A percentile compares a stretch with the other conserved stretches of the same genome.
Conservation (phyloP, 2,113 vertebrate species). For the Mobula hypostoma region DNA sequence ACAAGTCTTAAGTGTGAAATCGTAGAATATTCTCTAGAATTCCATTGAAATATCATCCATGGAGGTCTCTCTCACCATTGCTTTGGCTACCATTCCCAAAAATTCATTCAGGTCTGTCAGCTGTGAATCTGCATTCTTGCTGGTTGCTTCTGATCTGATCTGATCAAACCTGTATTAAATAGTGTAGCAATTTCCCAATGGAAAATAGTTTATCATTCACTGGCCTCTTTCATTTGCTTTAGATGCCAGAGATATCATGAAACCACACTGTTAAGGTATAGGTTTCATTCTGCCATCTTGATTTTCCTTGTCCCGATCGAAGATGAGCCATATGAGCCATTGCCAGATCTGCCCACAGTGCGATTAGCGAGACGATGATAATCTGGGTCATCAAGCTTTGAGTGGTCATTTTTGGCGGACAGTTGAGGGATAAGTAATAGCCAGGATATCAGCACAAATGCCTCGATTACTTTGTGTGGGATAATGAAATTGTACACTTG, state of each 20-base stretch:
- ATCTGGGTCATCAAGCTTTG: neutral
- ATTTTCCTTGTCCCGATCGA: neutral
- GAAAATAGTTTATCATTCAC: no score
- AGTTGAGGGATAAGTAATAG: neutral
- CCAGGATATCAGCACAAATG: neutral
- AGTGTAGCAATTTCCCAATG: no score
- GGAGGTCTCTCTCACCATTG: no score
- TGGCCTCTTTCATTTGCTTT: no score
- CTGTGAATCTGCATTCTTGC: no score
- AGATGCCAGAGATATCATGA: neutral
- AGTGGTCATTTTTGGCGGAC: neutral
- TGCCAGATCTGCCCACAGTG: neutral
- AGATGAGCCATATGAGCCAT: neutral
- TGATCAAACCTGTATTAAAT: no score
- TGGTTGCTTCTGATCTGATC: no score
- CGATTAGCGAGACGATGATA: neutral
- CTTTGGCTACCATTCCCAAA: no score
- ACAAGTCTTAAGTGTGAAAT: no score
- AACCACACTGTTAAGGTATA: neutral
- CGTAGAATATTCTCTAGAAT: no score
- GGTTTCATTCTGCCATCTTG: neutral
- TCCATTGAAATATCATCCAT: no score
- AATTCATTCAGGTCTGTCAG: no score
- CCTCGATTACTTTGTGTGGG: neutral
- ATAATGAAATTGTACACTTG: neutral